These are phyloP conservation scores for Drosophila niveifrons DNA, from an alignment of 2,888 invertebrate genomes.

Conservation along the genomic window DNA sequence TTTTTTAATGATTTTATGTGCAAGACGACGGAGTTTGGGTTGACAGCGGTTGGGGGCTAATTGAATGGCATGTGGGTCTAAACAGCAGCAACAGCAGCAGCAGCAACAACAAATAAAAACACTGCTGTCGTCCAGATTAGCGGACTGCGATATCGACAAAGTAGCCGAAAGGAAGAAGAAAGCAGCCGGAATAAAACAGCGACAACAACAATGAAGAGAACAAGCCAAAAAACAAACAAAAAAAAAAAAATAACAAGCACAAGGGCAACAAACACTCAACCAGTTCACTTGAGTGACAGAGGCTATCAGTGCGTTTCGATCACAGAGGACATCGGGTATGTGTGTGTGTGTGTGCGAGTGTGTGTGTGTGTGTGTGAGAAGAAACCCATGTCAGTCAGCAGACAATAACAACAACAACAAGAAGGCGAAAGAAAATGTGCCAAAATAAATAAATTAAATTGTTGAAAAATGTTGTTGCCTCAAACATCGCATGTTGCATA, in stretches of 20 bases:
- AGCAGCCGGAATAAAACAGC: conserved; percentile 3
- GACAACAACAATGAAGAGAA: conserved; percentile 9
- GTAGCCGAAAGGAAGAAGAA: conserved; percentile 16
- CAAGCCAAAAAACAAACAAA: too few relatives aligned
- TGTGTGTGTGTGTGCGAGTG: too few relatives aligned
- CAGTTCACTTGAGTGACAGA: conserved; percentile 70
- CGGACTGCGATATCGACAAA: conserved; percentile 45
- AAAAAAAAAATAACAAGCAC: too few relatives aligned
- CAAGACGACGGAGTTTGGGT: conserved; percentile 2
- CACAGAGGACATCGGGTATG: conserved; percentile 22
- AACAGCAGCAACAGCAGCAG: too few relatives aligned
- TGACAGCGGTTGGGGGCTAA: conserved; percentile 21
- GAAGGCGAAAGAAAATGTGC: conserved; percentile 53
- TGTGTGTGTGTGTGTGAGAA: too few relatives aligned
- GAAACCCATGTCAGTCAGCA: conserved; percentile 73
- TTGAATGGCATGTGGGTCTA: conserved; percentile 36
- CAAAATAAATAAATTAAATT: conserved; percentile 79
- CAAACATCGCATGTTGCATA: conserved; percentile 64
- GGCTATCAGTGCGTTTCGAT: conserved; percentile 77
- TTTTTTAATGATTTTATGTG: conserved; percentile 9
- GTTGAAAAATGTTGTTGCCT: conserved; percentile 60
- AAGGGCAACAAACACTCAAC: conserved; percentile 27
- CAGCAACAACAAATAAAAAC: background rate
- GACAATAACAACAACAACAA: conserved; percentile 50
- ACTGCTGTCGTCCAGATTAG: conserved; percentile 45